phyloP scores from a whole-genome alignment of 2,888 invertebrate species.

The Octodonta nipae region DNA sequence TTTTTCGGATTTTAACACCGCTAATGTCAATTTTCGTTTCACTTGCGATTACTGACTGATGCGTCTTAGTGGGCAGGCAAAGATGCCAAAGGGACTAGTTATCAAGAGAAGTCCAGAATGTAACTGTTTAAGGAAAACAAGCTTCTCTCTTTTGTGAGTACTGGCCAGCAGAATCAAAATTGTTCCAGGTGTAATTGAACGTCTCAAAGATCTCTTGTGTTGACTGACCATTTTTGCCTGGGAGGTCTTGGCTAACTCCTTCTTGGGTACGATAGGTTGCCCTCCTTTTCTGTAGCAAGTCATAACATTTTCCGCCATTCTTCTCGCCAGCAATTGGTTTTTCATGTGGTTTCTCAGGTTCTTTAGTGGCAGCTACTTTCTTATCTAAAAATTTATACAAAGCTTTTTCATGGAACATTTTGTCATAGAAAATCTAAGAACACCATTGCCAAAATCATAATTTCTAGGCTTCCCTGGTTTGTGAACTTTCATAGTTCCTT shows the following conservation, averaged over 20 bases:
- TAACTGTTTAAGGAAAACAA: constrained; percentile 77
- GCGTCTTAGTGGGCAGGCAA: constrained; percentile 88
- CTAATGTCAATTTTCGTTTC: constrained; percentile 76
- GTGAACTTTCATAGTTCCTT: constrained; percentile 14
- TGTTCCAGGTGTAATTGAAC: constrained; percentile 76
- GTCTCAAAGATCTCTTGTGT: constrained; percentile 62
- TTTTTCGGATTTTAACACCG: constrained; percentile 65
- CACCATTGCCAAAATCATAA: constrained; percentile 75
- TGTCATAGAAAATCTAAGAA: constrained; percentile 64
- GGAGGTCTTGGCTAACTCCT: too few species aligned
- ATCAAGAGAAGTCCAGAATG: constrained; percentile 82
- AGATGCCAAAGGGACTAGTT: constrained; percentile 85
- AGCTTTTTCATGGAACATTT: constrained; percentile 69
- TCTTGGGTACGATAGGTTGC: constrained; percentile 72
- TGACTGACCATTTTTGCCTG: too few species aligned
- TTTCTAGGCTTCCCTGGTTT: constrained; percentile 54
- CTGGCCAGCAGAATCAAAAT: constrained; percentile 89
- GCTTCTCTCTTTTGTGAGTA: constrained; percentile 91
- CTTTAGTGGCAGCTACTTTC: constrained; percentile 55
- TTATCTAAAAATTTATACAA: constrained; percentile 64
- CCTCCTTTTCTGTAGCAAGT: constrained; percentile 61
- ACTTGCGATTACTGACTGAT: constrained; percentile 92
- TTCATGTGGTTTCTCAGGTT: constrained; percentile 57
- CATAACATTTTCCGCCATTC: constrained; percentile 83
- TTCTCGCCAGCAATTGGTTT: constrained; percentile 92